Evolutionary conservation across 1,140 invertebrate genomes (phyloP).

Genomic region (Drosophila truncata): DNA sequence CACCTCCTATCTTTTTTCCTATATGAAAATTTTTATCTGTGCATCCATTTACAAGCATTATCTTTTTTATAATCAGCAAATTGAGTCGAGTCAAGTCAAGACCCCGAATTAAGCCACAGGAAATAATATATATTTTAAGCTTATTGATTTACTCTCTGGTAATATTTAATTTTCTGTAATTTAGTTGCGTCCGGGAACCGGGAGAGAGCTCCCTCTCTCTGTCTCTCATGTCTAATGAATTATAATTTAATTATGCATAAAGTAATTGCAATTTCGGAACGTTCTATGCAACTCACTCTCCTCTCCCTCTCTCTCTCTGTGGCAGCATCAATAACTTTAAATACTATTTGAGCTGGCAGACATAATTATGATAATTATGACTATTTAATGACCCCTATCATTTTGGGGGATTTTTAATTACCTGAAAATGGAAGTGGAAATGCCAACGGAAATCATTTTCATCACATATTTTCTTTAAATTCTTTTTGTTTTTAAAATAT

Average conservation of each 20-base stretch:
- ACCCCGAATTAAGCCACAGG: not conserved
- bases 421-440: constrained; percentile 3
- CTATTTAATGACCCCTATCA: constrained; percentile 30
- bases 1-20: not conserved
- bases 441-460: not conserved
- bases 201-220: no score
- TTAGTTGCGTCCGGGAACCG: constrained; percentile 13
- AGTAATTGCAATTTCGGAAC: constrained; percentile 44
- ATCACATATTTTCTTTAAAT: constrained; percentile 8
- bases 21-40: not conserved
- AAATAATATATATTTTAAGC: constrained; percentile 18
- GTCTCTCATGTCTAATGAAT: constrained; percentile 41
- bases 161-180: constrained; percentile 41
- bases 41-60: constrained; percentile 21
- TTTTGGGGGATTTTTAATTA: constrained; percentile 22
- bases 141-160: constrained; percentile 13
- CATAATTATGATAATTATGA: constrained; percentile 32
- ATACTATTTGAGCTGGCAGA: constrained; percentile 1
- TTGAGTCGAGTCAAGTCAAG: constrained; percentile 50
- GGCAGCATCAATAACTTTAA: constrained; percentile 41
- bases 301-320: constrained; percentile 9
- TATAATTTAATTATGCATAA: constrained; percentile 74
- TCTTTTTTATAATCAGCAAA: constrained; percentile 6
- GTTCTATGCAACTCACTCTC: not conserved
- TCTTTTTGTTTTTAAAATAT: not conserved